Base-by-base conservation (phyloP, 2,797 vertebrate species). In the Xiphophorus birchmanni region DNA sequence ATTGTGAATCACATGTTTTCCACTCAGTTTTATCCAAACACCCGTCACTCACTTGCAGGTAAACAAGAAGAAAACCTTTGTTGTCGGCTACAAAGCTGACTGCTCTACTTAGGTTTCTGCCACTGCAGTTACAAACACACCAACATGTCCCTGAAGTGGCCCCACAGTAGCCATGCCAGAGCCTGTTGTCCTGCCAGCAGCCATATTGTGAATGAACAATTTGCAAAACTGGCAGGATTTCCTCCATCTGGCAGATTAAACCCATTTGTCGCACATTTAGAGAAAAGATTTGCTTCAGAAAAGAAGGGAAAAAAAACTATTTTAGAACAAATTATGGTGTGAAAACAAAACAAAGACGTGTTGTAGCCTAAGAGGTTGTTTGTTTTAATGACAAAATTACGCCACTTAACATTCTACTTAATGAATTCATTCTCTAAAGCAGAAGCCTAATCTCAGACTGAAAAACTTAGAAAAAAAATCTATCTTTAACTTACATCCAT, bases 171-270 rank as follows among this genome's bases (percentile, higher is more conserved):
- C 69, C 35, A 71, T 74, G 80, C 84, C 82, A 89, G 76, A 47
- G 77, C 73, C 35, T 78, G 56, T 79, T 74, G 47, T 67, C 26
- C 77, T 77, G 82, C 85, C 81, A 85, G 77, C 47, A 82, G 79
- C 69, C 81, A 82, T 85, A 76, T 65, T 83, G 79, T 78, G 85
- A 73, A 83, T 77, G 82, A 85, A 86, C 76, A 88, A 73, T 86
- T 80, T 80, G 73, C 35, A 75, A 81, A 80, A 76, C 77, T 88
- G 91, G 84, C 83, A 77, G n/a, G 8, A 12, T 60, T 13, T 76
- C 40, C 44, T 76, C n/a, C 15, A 60, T 18, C 56, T 44, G 58
- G 40, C 56, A 32, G 35, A 45, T 60, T 17, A 45, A 76, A 60
- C 42, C 40, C 72, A 50, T 32, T 37, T 52, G 29, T 72, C 69